Base-by-base conservation (phyloP, 2,888 invertebrate genomes). In the Andrena trimmerana region DNA sequence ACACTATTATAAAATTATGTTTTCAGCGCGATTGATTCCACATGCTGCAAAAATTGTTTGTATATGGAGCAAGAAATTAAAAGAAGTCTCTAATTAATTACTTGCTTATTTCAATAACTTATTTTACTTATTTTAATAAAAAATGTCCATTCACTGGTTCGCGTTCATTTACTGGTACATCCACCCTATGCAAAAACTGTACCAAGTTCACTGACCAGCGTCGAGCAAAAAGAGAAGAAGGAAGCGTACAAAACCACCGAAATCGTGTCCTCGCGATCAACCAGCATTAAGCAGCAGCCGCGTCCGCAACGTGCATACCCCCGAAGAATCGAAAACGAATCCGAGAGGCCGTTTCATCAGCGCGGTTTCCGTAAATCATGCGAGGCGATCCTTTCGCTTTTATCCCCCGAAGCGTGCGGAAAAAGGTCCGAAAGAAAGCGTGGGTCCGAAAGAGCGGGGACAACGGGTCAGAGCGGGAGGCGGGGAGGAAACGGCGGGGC, bases 321-420 rank as follows among this genome's bases (percentile, higher is more conserved):
- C 42, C 42, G 42, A 42, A 42, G 57, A 59, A 5, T 31, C 79
- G 65, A 48, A 50, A 60, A 68, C 42, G 78, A 20, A 42, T 16
- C 48, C 13, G 36, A 36, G 36, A 50, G 63, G 24, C 54, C 7
- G 54, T 68, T 80, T 73, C 81, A 81, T 81, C 81, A 73, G 65
- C 68, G 59, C 42, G 54, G 81, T 81, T 81, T 81, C 81, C 81
- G 81, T 81, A 81, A 81, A 81, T 81, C 81, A 81, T 81, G 67
- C 73, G 73, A 50, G 67, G 50, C 67, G 48, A 50, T 73, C 81
- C 81, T 80, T 81, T 72, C 80, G 20, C 72, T 72, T 81, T 80
- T 81, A 80, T 81, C 63, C 81, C 50, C 48, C 67, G 73, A 62
- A 42, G 52, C 48, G 59, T 36, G 62, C 62, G 62, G 54, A 29